A percentile compares a stretch with the other conserved stretches of the same genome.
These are phyloP conservation scores for Coecobrya sp. DNA, from an alignment of 2,888 invertebrate species.

Conservation along the genomic window DNA sequence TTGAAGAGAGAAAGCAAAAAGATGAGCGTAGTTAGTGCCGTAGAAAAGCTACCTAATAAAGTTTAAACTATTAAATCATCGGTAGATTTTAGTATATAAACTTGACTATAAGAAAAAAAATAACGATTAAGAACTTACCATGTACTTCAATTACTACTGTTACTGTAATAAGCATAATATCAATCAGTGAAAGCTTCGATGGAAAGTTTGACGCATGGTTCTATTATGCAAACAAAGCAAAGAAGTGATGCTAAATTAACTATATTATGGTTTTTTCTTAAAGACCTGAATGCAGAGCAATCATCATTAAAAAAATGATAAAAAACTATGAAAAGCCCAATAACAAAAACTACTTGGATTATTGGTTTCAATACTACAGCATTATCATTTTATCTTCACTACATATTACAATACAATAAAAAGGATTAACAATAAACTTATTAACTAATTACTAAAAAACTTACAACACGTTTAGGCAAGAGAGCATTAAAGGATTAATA, in stretches of 20 bases:
- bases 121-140: neutral
- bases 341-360: neutral
- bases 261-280: conserved; percentile 21
- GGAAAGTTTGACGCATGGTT: conserved; percentile 30
- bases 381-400: neutral
- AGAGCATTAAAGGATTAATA: neutral
- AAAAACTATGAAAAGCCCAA: neutral
- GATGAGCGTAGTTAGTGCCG: conserved; percentile 28
- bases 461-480: conserved; percentile 1
- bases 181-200: conserved; percentile 46
- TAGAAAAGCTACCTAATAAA: conserved; percentile 34
- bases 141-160: conserved; percentile 15
- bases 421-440: neutral
- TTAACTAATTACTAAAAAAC: neutral
- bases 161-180: conserved; percentile 54
- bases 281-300: conserved; percentile 78
- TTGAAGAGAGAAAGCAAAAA: neutral
- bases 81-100: conserved; percentile 28
- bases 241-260: conserved; percentile 61
- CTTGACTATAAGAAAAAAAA: neutral
- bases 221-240: conserved; percentile 56
- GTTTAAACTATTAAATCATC: neutral
- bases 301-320: conserved; percentile 55
- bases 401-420: neutral
- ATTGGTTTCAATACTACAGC: neutral